These are phyloP conservation scores for Alviniconcha marisindica DNA, from an alignment of 1,140 invertebrate species.

Conservation along the genomic window DNA sequence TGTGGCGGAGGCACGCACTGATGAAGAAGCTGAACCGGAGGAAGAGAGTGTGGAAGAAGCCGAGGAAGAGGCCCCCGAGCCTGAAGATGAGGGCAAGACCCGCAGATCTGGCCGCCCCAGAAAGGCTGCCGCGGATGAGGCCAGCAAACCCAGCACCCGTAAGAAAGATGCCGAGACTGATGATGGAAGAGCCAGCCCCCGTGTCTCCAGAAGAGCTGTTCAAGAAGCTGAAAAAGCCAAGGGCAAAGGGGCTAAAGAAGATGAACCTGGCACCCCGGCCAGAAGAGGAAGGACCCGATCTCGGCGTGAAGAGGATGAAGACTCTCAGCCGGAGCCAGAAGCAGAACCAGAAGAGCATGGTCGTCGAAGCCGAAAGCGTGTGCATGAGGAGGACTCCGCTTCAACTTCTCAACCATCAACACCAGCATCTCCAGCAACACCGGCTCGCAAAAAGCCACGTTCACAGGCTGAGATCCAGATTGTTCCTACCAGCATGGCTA, in stretches of 20 bases:
- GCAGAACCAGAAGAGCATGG: conserved; percentile 24
- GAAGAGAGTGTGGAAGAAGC: conserved; percentile 46
- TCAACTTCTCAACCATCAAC: conserved; percentile 1
- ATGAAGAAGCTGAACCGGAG: conserved; percentile 44
- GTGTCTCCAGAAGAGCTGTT: not conserved
- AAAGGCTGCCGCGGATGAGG: not conserved
- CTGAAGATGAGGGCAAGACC: conserved; percentile 38
- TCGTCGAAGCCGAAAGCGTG: conserved; percentile 6
- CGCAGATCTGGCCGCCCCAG: conserved; percentile 5
- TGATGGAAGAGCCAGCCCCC: conserved; percentile 7
- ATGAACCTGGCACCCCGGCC: conserved; percentile 18
- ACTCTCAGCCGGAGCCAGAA: conserved; percentile 16
- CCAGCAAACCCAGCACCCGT: not conserved
- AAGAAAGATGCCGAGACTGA: conserved; percentile 26
- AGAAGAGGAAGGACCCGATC: conserved; percentile 34
- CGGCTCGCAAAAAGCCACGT: conserved; percentile 38
- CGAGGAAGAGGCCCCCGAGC: conserved; percentile 44
- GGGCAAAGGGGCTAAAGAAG: not conserved
- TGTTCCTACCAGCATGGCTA: conserved; percentile 33
- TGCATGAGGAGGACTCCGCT: conserved; percentile 10
- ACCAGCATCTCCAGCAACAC: not conserved
- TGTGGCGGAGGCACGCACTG: not conserved
- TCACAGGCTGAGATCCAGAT: conserved; percentile 47
- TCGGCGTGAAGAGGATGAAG: conserved; percentile 42
- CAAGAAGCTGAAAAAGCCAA: conserved; percentile 26